Evolutionary conservation across 1,140 invertebrate species (phyloP).

Genomic region (Drosophila sp.): DNA sequence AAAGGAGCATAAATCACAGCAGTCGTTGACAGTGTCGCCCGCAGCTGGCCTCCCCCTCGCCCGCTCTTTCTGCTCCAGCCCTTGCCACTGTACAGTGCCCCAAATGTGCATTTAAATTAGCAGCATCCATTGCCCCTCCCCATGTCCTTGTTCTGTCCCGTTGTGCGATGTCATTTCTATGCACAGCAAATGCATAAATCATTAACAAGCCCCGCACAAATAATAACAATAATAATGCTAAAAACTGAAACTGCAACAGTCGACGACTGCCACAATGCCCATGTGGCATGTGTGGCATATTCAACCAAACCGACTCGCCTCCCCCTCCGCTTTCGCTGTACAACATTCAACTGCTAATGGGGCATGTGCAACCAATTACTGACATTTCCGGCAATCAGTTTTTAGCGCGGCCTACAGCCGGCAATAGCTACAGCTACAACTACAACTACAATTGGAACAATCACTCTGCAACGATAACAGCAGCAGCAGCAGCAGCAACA

Average conservation of each 20-base stretch:
- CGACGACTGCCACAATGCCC: conserved; percentile 71
- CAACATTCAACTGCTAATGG: conserved; percentile 15
- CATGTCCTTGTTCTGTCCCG: too few species aligned
- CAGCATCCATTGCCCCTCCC: conserved; percentile 23
- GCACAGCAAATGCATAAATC: conserved; percentile 80
- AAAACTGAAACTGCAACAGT: conserved; percentile 74
- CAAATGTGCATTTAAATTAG: conserved; percentile 83
- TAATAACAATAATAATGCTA: conserved; percentile 83
- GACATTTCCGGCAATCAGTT: conserved; percentile 77
- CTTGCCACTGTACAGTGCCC: conserved; percentile 39
- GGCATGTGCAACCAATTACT: conserved; percentile 74
- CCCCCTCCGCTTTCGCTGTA: not conserved
- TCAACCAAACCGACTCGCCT: not conserved
- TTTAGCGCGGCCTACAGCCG: conserved; percentile 59
- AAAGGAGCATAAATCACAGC: conserved; percentile 50
- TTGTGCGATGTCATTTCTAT: conserved; percentile 72
- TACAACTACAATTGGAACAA: not conserved
- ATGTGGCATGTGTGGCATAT: conserved; percentile 50
- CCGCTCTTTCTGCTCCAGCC: not conserved
- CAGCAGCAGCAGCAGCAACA: not conserved
- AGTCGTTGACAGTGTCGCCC: conserved; percentile 49
- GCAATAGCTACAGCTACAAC: not conserved
- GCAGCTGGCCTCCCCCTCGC: conserved; percentile 6
- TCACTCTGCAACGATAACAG: not conserved
- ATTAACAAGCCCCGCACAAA: conserved; percentile 76